Conservation (phyloP, 2,797 vertebrate species). For the Acanthis flammea region DNA sequence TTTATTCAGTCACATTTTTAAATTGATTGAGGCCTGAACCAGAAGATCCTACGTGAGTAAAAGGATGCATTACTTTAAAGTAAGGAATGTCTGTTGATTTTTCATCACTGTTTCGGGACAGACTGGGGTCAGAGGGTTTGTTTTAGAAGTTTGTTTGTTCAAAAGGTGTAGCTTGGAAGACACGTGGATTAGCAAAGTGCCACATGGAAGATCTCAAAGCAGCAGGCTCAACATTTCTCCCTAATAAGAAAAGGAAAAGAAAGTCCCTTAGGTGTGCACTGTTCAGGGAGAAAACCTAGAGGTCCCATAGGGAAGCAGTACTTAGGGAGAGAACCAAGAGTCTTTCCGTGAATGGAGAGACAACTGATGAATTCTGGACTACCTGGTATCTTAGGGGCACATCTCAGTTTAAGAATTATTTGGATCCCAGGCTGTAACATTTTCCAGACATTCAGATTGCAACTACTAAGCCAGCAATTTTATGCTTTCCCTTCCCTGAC, state of each 20-base stretch:
- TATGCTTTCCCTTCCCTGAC: constrained; percentile 50
- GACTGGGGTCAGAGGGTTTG: not conserved
- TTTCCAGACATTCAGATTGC: constrained; percentile 54
- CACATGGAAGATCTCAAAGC: not conserved
- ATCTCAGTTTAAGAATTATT: constrained; percentile 1
- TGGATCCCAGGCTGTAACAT: constrained; percentile 36
- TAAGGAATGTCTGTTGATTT: not conserved
- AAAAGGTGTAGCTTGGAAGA: not conserved
- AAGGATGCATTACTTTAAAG: not conserved
- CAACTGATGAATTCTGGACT: not conserved
- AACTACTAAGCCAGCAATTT: constrained; percentile 52
- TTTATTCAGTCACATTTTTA: not conserved
- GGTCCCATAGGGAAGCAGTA: not conserved
- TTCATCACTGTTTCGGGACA: not conserved
- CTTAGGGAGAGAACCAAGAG: not conserved
- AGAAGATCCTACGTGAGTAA: not conserved
- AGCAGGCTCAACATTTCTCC: not conserved
- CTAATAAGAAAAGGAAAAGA: not conserved
- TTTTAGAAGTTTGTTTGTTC: not conserved
- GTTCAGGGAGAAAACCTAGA: not conserved
- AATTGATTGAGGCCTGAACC: not conserved
- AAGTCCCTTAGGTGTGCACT: not conserved
- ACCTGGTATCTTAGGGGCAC: not conserved
- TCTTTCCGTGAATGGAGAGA: not conserved
- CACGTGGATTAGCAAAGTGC: not conserved